Conservation (phyloP, 2,888 invertebrate species). For the Plebejus anna region DNA sequence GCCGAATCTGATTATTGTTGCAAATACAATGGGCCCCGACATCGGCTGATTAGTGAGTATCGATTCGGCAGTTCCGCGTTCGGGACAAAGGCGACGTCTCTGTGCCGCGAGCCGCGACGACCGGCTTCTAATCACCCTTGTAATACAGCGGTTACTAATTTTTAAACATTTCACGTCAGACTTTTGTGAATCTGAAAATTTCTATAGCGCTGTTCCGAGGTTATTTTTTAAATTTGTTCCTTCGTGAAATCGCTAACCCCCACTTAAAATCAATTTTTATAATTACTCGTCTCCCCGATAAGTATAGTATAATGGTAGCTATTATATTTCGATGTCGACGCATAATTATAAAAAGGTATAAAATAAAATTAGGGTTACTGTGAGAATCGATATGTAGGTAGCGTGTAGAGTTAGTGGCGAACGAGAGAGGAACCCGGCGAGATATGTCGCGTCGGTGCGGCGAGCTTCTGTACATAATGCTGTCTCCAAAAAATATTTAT, state of each 20-base stretch:
- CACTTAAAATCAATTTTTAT: slow-evolving; percentile 21
- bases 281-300: slow-evolving; percentile 5
- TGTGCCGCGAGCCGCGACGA: slow-evolving; percentile 53
- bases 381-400: slow-evolving; percentile 43
- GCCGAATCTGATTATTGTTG: slow-evolving; percentile 54
- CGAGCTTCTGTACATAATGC: slow-evolving; percentile 76
- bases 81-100: slow-evolving; percentile 50
- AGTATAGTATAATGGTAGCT: not conserved
- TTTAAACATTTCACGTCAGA: slow-evolving; percentile 45
- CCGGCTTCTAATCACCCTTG: slow-evolving; percentile 61
- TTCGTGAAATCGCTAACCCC: slow-evolving; percentile 4
- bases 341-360: slow-evolving; percentile 22
- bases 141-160: slow-evolving; percentile 47
- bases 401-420: slow-evolving; percentile 35
- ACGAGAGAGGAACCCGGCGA: slow-evolving; percentile 43
- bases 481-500: slow-evolving; percentile 70
- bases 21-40: slow-evolving; percentile 61
- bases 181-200: slow-evolving; percentile 47
- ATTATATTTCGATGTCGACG: slow-evolving; percentile 17
- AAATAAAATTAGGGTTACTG: slow-evolving; percentile 44
- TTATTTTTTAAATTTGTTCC: not conserved
- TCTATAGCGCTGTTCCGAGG: not conserved
- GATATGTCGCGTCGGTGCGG: slow-evolving; percentile 51
- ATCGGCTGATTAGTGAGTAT: slow-evolving; percentile 64
- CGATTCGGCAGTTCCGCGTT: slow-evolving; percentile 54